phyloP scores from a whole-genome alignment of 2,888 invertebrate species.

The Argynnis bischoffii region DNA sequence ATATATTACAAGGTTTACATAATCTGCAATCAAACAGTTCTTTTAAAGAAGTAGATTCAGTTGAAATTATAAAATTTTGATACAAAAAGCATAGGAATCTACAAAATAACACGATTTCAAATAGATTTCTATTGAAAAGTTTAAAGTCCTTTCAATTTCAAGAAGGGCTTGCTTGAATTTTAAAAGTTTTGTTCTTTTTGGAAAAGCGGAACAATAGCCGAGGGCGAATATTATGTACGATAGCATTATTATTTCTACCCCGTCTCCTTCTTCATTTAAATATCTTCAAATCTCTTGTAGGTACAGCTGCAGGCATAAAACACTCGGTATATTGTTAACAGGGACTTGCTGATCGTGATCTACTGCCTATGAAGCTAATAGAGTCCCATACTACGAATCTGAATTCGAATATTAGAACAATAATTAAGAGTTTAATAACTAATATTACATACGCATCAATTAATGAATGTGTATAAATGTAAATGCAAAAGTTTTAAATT shows the following conservation, averaged over 20 bases:
- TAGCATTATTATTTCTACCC: conserved; percentile 28
- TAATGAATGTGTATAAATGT: too few species aligned
- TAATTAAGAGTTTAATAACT: too few species aligned
- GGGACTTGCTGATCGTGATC: conserved; percentile 41
- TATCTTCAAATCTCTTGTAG: conserved; percentile 28
- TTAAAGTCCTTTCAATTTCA: neutral
- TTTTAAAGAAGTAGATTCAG: too few species aligned
- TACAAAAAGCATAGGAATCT: too few species aligned
- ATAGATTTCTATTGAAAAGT: too few species aligned
- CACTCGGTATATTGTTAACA: conserved; percentile 36
- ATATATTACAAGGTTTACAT: too few species aligned
- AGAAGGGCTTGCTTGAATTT: neutral
- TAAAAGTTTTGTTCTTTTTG: neutral
- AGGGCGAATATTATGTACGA: conserved; percentile 20
- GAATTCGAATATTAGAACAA: too few species aligned
- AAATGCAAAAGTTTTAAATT: too few species aligned
- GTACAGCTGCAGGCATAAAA: conserved; percentile 32
- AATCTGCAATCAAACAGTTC: too few species aligned
- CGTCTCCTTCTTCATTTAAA: conserved; percentile 32
- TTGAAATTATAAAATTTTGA: too few species aligned
- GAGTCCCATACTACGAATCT: conserved; percentile 32
- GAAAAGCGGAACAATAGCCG: conserved; percentile 18
- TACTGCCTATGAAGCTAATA: conserved; percentile 45
- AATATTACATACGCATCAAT: too few species aligned
- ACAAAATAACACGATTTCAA: too few species aligned